These are phyloP conservation scores for Orientallactaga bullata DNA, from an alignment of 2,113 vertebrate genomes.

Conservation along the genomic window DNA sequence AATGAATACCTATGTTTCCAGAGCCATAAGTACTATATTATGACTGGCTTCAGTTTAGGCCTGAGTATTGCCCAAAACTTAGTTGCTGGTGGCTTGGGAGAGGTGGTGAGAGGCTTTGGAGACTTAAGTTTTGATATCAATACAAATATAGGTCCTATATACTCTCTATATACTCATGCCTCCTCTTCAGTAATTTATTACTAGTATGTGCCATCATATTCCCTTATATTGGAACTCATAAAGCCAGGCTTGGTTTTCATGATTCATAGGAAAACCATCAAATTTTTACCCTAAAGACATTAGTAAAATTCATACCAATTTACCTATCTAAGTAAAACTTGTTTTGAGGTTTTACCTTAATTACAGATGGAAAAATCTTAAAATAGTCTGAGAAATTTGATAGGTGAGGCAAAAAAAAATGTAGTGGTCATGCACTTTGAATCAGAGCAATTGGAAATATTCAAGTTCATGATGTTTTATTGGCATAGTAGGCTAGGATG, in stretches of 20 bases:
- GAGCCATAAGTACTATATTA: background rate
- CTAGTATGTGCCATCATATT: background rate
- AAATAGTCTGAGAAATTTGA: constrained; percentile 15
- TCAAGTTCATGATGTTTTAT: background rate
- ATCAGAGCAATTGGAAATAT: constrained; percentile 1
- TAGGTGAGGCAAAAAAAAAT: background rate
- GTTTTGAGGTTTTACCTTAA: background rate
- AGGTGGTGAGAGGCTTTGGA: background rate
- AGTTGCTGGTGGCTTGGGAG: background rate
- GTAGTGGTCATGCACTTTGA: background rate
- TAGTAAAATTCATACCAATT: background rate
- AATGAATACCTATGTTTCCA: background rate
- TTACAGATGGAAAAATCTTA: background rate
- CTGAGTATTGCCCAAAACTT: background rate
- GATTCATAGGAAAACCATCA: background rate
- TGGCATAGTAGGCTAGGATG: background rate
- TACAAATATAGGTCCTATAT: too few relatives aligned
- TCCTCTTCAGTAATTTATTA: too few relatives aligned
- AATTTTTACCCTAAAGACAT: background rate
- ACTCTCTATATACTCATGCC: too few relatives aligned
- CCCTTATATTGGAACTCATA: background rate
- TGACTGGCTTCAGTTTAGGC: background rate
- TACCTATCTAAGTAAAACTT: background rate
- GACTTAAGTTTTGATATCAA: background rate
- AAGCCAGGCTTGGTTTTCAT: background rate